Evolutionary conservation across 2,797 vertebrate species (phyloP).

Genomic region (Gouania willdenowi): DNA sequence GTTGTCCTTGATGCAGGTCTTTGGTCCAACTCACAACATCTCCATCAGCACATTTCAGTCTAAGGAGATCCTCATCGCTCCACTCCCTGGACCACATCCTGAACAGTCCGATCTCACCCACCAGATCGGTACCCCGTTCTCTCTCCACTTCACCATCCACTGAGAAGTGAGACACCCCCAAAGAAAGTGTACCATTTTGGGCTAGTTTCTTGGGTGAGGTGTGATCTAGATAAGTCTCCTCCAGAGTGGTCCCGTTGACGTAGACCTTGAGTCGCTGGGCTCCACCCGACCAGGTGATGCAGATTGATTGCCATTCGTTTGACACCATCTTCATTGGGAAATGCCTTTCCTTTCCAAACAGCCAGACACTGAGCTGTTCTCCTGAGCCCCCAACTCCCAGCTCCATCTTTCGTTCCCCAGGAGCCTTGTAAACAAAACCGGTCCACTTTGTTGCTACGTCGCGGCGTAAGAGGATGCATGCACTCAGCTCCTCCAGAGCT

Average conservation of each 20-base stretch:
- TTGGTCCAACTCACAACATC: slow-evolving; percentile 68
- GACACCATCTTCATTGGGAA: slow-evolving; percentile 6
- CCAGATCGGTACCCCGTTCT: slow-evolving; percentile 36
- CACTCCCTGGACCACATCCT: slow-evolving; percentile 69
- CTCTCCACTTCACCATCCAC: slow-evolving; percentile 11
- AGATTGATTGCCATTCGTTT: slow-evolving; percentile 60
- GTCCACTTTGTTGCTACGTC: slow-evolving; percentile 46
- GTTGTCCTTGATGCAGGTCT: slow-evolving; percentile 56
- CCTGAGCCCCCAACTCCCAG: slow-evolving; percentile 61
- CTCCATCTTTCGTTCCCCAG: slow-evolving; percentile 17
- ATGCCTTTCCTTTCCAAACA: slow-evolving; percentile 42
- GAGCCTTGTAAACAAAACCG: slow-evolving; percentile 72
- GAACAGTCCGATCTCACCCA: slow-evolving; percentile 69
- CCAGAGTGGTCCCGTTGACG: slow-evolving; percentile 41
- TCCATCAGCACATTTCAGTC: slow-evolving; percentile 63
- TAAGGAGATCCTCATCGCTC: slow-evolving; percentile 35
- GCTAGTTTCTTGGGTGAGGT: slow-evolving; percentile 14
- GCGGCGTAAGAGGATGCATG: slow-evolving; percentile 54
- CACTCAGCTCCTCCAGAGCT: slow-evolving; percentile 59
- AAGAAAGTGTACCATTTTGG: slow-evolving; percentile 65
- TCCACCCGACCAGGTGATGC: slow-evolving; percentile 68
- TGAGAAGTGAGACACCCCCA: slow-evolving; percentile 65
- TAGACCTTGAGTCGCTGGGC: slow-evolving; percentile 46
- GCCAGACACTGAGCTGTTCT: slow-evolving; percentile 32
- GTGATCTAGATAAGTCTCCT: neutral